Percentiles rank a stretch among this genome's conserved stretches.
Conservation (phyloP, 2,113 vertebrate genomes). For the human (Homo sapiens) region GRCh38 chr21:36835501-36836000, state of each 20-base stretch:
- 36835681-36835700: background rate
- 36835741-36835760: background rate
- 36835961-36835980: fast-evolving
- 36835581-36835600: background rate
- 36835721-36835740: background rate
- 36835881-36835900: background rate
- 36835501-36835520: background rate
- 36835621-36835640: background rate
- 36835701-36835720: fast-evolving
- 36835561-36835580: background rate
- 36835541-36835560: background rate
- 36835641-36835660: background rate
- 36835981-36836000: background rate
- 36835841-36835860: background rate
- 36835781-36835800: background rate
- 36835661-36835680: background rate
- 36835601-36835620: background rate
- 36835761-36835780: background rate
- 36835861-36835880: background rate
- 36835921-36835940: background rate
- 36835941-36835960: background rate
- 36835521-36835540: background rate
- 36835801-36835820: constrained; percentile 1
- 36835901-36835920: background rate
- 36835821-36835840: background rate